Evolutionary conservation across 2,113 vertebrate genomes (phyloP), one percentile per base, ranked within the genome.

Genomic region (Sceloporus tristichus): DNA sequence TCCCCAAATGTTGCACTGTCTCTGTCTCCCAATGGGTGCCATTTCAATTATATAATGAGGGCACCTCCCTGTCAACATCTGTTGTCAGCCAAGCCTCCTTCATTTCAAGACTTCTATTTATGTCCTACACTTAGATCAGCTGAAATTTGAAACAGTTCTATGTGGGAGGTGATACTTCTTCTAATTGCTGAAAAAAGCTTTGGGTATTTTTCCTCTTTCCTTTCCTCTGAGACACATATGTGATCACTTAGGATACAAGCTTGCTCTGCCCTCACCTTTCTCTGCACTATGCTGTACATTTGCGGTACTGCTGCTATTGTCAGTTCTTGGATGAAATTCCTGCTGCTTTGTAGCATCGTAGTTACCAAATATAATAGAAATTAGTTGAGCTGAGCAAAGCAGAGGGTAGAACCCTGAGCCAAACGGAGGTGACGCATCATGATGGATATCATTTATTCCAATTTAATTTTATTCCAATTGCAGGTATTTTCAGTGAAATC

Each of bases 151-250:
- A 93, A 92, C 92, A 92, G 85, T 90, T 92, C 85, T 92, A 85
- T 38, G 68, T 21, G 71, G 78, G n/a, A 82, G 82, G 74, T 86
- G 77, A 90, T 85, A 83, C 75, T 83, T 90, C 80, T 74, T 95
- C 89, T 95, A 95, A 95, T 94, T 90, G 94, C 81, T 91, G 79
- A 82, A 92, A 94, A 78, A 95, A 75, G 82, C 93, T 90, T 84
- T 91, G 92, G 25, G 81, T 34, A 65, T 86, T 81, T 85, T 23
- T 66, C 77, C 86, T 87, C 95, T 94, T 90, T 59, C 0, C 0
- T 88, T 9, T 95, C 84, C 91, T 92, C 81, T 3, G 86, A 90
- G 85, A 87, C 38, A 68, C 56, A 62, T 76, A 59, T 92, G 80
- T 77, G 82, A 94, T 93, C 87, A 88, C 68, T 76, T 93, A 79